Conservation (phyloP, 2,113 vertebrate genomes). For the Triplophysa dalaica region DNA sequence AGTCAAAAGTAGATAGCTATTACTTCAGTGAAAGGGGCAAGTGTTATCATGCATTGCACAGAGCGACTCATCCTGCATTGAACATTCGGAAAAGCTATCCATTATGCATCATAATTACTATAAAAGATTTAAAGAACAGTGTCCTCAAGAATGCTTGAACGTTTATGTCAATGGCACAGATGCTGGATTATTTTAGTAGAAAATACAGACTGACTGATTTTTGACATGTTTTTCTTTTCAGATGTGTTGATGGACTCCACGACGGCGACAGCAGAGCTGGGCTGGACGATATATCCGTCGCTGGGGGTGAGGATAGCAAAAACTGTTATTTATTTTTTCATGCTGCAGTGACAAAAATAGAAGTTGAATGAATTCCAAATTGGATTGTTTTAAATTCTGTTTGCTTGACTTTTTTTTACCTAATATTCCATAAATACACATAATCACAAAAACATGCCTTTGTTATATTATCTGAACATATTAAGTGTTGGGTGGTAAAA, state of each 20-base stretch:
- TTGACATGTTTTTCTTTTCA: constrained; percentile 63
- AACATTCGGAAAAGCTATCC: constrained; percentile 46
- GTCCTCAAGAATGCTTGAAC: constrained; percentile 42
- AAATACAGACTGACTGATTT: constrained; percentile 23
- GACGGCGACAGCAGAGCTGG: constrained; percentile 92
- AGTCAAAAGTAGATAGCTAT: constrained; percentile 41
- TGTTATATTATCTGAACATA: no score
- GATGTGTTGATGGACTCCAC: constrained; percentile 97
- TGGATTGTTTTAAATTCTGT: constrained; percentile 1
- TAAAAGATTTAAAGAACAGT: constrained; percentile 52
- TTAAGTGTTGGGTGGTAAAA: no score
- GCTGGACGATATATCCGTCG: constrained; percentile 88
- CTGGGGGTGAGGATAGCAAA: constrained; percentile 82
- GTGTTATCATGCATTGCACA: constrained; percentile 46
- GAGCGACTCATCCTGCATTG: constrained; percentile 51
- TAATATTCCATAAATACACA: no score
- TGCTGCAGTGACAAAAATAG: constrained; percentile 35
- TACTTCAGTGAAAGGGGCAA: constrained; percentile 41
- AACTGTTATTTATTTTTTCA: constrained; percentile 23
- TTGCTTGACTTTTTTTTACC: background rate
- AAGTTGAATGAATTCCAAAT: constrained; percentile 43
- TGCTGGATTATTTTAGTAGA: constrained; percentile 27
- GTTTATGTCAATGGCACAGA: constrained; percentile 29
- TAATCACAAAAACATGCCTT: no score
- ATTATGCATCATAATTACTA: constrained; percentile 55